Conservation (phyloP, 2,888 invertebrate genomes). For the Hemaris fuciformis region DNA sequence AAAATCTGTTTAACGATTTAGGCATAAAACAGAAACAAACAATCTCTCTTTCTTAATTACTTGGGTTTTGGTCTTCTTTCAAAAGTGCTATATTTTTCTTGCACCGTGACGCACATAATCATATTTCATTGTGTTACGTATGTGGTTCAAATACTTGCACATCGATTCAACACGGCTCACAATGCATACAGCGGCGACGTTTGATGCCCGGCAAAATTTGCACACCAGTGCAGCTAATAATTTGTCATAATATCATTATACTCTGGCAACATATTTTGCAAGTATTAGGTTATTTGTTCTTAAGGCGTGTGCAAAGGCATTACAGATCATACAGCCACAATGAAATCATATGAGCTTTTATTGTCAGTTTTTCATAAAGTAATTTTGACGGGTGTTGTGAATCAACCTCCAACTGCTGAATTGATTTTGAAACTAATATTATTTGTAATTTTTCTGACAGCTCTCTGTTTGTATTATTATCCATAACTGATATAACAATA, state of each 20-base stretch:
- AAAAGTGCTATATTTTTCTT: neutral
- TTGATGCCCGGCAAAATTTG: neutral
- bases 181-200: conserved; percentile 2
- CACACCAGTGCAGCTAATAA: neutral
- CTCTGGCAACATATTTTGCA: neutral
- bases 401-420: too few relatives aligned
- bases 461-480: neutral
- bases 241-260: neutral
- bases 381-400: too few relatives aligned
- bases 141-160: neutral
- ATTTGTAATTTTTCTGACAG: neutral
- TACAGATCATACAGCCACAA: neutral
- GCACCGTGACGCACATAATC: neutral
- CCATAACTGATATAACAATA: neutral
- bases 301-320: neutral
- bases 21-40: too few relatives aligned
- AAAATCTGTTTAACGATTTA: too few relatives aligned
- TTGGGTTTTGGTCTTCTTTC: neutral
- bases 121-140: conserved; percentile 4
- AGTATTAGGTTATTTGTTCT: neutral
- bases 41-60: too few relatives aligned
- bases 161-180: neutral
- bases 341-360: too few relatives aligned
- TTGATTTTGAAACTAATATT: too few relatives aligned
- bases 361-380: too few relatives aligned